Percentiles rank a stretch among this genome's conserved stretches.
phyloP scores from a whole-genome alignment of 1,140 invertebrate species.

The Cydia amplana region DNA sequence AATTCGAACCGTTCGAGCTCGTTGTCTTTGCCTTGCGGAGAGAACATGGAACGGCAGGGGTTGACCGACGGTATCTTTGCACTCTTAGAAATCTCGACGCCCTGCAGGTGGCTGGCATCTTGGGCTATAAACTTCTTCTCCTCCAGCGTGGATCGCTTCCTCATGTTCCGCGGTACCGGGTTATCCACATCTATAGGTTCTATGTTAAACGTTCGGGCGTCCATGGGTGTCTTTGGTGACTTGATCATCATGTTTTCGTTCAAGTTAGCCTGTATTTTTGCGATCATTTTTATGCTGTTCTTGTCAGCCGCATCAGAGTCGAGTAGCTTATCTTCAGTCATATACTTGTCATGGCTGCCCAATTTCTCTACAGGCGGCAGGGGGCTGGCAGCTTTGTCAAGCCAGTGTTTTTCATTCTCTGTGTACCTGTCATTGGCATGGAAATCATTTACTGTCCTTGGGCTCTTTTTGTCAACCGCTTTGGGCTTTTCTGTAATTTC shows the following conservation, averaged over 20 bases:
- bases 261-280: slow-evolving; percentile 73
- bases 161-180: slow-evolving; percentile 53
- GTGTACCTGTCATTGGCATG: slow-evolving; percentile 50
- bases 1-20: slow-evolving; percentile 82
- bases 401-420: slow-evolving; percentile 64
- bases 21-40: slow-evolving; percentile 85
- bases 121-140: slow-evolving; percentile 79
- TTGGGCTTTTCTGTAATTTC: slow-evolving; percentile 46
- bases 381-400: slow-evolving; percentile 66
- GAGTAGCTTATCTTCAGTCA: slow-evolving; percentile 72
- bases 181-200: slow-evolving; percentile 65
- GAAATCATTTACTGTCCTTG: slow-evolving; percentile 34
- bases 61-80: slow-evolving; percentile 72
- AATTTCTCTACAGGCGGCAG: slow-evolving; percentile 65
- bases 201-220: slow-evolving; percentile 63
- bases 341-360: slow-evolving; percentile 70
- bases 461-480: slow-evolving; percentile 50
- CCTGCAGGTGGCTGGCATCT: slow-evolving; percentile 70
- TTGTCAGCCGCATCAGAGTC: slow-evolving; percentile 68
- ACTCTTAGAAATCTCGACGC: slow-evolving; percentile 70
- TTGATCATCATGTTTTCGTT: slow-evolving; percentile 77
- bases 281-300: slow-evolving; percentile 72
- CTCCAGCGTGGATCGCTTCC: slow-evolving; percentile 53
- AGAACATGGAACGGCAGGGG: slow-evolving; percentile 84
- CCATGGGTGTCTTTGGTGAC: slow-evolving; percentile 71